phyloP scores from a whole-genome alignment of 2,888 invertebrate species.

The Hypercompe scribonia region DNA sequence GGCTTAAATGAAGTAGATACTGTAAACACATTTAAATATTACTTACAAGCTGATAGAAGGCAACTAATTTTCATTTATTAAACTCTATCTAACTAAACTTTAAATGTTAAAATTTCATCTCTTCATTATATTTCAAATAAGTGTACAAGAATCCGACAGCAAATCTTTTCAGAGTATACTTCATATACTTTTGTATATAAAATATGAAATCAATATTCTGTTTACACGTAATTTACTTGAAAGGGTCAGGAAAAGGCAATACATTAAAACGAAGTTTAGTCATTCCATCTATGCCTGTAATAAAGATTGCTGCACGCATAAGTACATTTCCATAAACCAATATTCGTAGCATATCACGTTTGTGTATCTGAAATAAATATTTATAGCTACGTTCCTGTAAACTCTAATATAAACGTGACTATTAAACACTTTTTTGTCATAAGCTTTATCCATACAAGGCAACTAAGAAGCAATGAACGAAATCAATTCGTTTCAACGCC shows the following conservation, averaged over 20 bases:
- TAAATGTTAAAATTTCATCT: not conserved
- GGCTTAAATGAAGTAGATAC: too few species aligned
- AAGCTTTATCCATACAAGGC: constrained; percentile 4
- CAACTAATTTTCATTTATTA: not conserved
- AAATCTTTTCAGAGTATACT: not conserved
- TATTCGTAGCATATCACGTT: constrained; percentile 29
- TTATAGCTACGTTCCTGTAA: constrained; percentile 25
- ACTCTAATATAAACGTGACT: constrained; percentile 27
- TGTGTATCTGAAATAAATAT: constrained; percentile 41
- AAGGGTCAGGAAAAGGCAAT: constrained; percentile 14
- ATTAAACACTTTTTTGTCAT: constrained; percentile 21
- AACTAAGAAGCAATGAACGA: constrained; percentile 7
- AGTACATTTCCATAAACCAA: constrained; percentile 39
- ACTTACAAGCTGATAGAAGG: not conserved
- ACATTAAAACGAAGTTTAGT: constrained; percentile 13
- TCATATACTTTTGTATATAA: not conserved
- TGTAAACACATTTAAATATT: not conserved
- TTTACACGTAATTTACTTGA: constrained; percentile 17
- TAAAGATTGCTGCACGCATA: constrained; percentile 19
- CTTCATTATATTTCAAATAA: not conserved
- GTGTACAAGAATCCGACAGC: not conserved
- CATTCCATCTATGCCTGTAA: constrained; percentile 16
- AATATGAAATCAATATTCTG: constrained; percentile 10
- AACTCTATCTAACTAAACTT: not conserved
- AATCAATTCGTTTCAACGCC: constrained; percentile 5